A percentile compares a stretch with the other conserved stretches of the same genome.
phyloP scores from a whole-genome alignment of 1,140 invertebrate species.

The Parasteatoda tepidariorum region DNA sequence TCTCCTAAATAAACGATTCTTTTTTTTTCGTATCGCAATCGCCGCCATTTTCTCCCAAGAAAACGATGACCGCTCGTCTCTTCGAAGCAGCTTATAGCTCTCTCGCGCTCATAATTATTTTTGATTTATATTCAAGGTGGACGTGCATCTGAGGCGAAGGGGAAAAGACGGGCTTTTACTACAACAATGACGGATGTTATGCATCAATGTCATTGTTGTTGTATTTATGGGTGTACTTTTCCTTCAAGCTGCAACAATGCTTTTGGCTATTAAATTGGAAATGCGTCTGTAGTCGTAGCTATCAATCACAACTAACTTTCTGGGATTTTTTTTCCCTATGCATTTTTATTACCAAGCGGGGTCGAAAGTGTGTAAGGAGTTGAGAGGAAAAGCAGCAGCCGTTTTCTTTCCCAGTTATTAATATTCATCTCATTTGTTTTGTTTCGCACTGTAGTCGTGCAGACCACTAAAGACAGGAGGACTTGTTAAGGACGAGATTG shows the following conservation, averaged over 20 bases:
- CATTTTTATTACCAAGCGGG: too few relatives aligned
- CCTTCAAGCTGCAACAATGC: conserved; percentile 28
- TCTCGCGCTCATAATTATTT: conserved; percentile 38
- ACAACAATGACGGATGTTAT: conserved; percentile 51
- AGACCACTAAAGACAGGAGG: too few relatives aligned
- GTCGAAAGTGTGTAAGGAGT: too few relatives aligned
- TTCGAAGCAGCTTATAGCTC: too few relatives aligned
- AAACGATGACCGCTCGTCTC: too few relatives aligned
- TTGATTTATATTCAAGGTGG: conserved; percentile 37
- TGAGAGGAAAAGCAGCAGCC: not conserved
- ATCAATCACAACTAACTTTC: not conserved
- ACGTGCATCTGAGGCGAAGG: not conserved
- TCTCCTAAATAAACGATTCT: too few relatives aligned
- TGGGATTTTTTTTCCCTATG: not conserved
- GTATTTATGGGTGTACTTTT: conserved; percentile 17
- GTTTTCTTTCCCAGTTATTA: too few relatives aligned
- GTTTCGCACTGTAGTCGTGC: too few relatives aligned
- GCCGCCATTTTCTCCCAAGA: too few relatives aligned
- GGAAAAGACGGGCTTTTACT: not conserved
- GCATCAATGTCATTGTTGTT: conserved; percentile 29
- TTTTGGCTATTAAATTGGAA: conserved; percentile 42
- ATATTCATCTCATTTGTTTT: not conserved
- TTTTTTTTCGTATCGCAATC: too few relatives aligned
- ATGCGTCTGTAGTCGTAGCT: not conserved
- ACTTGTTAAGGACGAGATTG: too few relatives aligned